These are phyloP conservation scores for Drosophila rhopaloa DNA, from an alignment of 1,140 invertebrate species.

Conservation along the genomic window DNA sequence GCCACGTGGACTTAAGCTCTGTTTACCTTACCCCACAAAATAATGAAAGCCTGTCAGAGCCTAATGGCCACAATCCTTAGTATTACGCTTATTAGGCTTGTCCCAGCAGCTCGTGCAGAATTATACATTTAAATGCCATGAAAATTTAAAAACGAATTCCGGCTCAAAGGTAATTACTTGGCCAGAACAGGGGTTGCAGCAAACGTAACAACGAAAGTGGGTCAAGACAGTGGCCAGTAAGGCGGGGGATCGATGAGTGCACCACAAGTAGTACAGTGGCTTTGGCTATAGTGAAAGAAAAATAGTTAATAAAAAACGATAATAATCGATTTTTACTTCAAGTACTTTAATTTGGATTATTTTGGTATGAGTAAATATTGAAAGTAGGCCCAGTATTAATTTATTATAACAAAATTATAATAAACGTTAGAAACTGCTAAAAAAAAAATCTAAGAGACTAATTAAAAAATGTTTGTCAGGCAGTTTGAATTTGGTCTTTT, in stretches of 20 bases:
- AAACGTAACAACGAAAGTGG: slow-evolving; percentile 47
- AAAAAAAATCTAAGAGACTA: too few species aligned
- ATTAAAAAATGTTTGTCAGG: too few species aligned
- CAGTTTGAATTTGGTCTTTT: too few species aligned
- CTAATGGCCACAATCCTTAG: slow-evolving; percentile 14
- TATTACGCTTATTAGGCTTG: slow-evolving; percentile 14
- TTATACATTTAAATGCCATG: slow-evolving; percentile 25
- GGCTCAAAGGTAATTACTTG: slow-evolving; percentile 41
- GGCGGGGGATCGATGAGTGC: slow-evolving; percentile 54
- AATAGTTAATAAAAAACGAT: too few species aligned
- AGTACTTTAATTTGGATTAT: too few species aligned
- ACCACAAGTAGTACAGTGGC: slow-evolving; percentile 47
- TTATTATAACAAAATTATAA: too few species aligned
- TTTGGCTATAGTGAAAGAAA: slow-evolving; percentile 22
- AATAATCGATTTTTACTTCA: too few species aligned
- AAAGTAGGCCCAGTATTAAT: too few species aligned
- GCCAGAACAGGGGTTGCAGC: slow-evolving; percentile 18
- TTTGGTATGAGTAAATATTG: too few species aligned
- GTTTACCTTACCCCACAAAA: slow-evolving; percentile 17
- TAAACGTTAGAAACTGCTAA: too few species aligned
- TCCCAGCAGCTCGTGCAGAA: slow-evolving; percentile 7
- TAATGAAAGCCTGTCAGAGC: not conserved
- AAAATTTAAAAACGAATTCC: slow-evolving; percentile 34
- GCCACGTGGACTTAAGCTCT: slow-evolving; percentile 14
- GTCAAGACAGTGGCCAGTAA: slow-evolving; percentile 56